Evolutionary conservation across 1,140 invertebrate genomes (phyloP).

Genomic region (Spodoptera litura): DNA sequence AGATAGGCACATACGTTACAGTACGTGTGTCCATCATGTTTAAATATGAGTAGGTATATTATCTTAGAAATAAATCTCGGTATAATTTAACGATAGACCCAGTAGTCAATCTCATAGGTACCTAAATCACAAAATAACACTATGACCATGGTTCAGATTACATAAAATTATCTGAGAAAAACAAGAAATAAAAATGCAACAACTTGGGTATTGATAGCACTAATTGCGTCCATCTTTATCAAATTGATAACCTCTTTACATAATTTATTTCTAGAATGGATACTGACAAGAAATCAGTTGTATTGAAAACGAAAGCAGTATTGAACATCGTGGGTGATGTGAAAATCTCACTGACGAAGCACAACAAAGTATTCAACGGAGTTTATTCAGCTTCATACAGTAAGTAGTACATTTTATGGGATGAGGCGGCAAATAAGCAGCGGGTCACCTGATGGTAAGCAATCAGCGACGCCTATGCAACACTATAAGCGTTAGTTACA

Average conservation of each 20-base stretch:
- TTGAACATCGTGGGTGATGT: conserved; percentile 62
- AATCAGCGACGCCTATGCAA: too few species aligned
- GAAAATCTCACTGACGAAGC: conserved; percentile 55
- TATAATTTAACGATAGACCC: background rate
- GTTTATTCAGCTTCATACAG: conserved; percentile 61
- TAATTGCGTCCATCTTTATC: conserved; percentile 10
- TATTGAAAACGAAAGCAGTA: conserved; percentile 67
- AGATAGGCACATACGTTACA: too few species aligned
- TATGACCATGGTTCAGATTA: background rate
- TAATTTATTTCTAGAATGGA: conserved; percentile 67
- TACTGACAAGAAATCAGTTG: conserved; percentile 64
- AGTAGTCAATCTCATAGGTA: background rate
- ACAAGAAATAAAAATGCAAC: conserved; percentile 25
- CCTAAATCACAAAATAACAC: background rate
- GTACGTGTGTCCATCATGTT: too few species aligned
- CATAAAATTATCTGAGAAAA: conserved; percentile 1
- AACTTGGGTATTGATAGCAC: conserved; percentile 1
- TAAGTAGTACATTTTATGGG: conserved; percentile 60
- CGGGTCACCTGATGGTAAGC: too few species aligned
- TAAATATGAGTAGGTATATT: too few species aligned
- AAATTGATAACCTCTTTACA: conserved; percentile 35
- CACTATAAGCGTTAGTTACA: too few species aligned
- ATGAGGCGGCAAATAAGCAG: background rate
- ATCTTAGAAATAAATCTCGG: too few species aligned
- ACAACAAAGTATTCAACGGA: conserved; percentile 59